Evolutionary conservation across 1,140 invertebrate species (phyloP).

Genomic region (Caenorhabditis elegans): DNA sequence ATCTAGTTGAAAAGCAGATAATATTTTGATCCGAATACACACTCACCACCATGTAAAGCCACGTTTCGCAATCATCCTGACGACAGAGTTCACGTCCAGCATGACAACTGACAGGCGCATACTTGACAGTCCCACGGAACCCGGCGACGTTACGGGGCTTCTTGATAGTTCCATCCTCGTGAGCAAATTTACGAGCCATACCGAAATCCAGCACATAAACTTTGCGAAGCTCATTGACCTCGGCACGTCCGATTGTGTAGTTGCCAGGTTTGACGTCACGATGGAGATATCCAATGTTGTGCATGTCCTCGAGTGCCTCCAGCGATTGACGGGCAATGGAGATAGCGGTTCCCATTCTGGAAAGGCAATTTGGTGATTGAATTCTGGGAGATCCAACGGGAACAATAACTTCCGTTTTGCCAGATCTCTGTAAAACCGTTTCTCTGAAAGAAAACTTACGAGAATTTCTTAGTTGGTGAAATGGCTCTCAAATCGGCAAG

Average conservation of each 20-base stretch:
- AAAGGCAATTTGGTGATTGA: not conserved
- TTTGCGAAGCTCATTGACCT: constrained; percentile 56
- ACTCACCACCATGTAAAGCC: constrained; percentile 51
- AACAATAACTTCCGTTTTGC: too few relatives aligned
- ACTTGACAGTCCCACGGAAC: constrained; percentile 56
- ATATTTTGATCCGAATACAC: not conserved
- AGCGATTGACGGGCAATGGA: constrained; percentile 43
- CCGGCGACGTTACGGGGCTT: constrained; percentile 49
- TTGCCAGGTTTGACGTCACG: constrained; percentile 59
- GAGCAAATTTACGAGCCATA: constrained; percentile 45
- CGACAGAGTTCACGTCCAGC: constrained; percentile 48
- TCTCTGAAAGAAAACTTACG: not conserved
- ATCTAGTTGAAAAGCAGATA: too few relatives aligned
- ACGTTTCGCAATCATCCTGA: constrained; percentile 54
- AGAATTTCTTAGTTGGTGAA: constrained; percentile 24
- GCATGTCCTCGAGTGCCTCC: constrained; percentile 40
- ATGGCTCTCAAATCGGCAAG: constrained; percentile 37
- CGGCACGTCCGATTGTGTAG: constrained; percentile 56
- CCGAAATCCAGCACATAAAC: constrained; percentile 52
- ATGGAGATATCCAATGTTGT: constrained; percentile 45
- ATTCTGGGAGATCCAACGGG: too few relatives aligned
- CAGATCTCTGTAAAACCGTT: too few relatives aligned
- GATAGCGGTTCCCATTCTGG: constrained; percentile 40
- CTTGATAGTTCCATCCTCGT: constrained; percentile 50
- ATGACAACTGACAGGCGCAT: constrained; percentile 54